A percentile compares a stretch with the other conserved stretches of the same genome.
Evolutionary conservation across 1,140 invertebrate species (phyloP).

Genomic region (Drosophila kanapiae): DNA sequence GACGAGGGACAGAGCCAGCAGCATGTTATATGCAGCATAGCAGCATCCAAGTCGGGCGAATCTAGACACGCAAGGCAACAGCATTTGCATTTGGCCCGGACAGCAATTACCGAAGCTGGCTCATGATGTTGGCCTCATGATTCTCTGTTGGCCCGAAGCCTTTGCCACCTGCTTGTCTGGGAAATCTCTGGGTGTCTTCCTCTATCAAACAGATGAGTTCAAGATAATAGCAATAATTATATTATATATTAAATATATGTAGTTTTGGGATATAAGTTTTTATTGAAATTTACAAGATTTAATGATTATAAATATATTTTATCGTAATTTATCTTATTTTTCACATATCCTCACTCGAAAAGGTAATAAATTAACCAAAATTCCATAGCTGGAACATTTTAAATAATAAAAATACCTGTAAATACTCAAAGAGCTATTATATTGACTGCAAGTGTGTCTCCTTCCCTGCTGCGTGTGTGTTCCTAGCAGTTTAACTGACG

Average conservation of each 20-base stretch:
- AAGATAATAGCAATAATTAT: slow-evolving; percentile 7
- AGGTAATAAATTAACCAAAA: background rate
- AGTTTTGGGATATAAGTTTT: too few relatives aligned
- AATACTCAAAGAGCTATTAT: background rate
- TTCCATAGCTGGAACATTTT: rapidly evolving
- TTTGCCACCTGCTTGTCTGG: slow-evolving; percentile 81
- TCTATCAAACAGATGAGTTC: slow-evolving; percentile 5
- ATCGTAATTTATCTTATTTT: too few relatives aligned
- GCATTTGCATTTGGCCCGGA: slow-evolving; percentile 70
- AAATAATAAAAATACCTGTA: background rate
- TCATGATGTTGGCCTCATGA: slow-evolving; percentile 66
- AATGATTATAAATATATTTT: background rate
- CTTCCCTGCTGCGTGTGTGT: slow-evolving; percentile 69
- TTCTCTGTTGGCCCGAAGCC: slow-evolving; percentile 57
- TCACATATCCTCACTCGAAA: background rate
- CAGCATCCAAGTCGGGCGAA: slow-evolving; percentile 42
- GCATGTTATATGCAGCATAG: slow-evolving; percentile 38
- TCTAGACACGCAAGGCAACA: slow-evolving; percentile 55
- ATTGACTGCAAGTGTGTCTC: background rate
- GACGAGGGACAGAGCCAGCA: slow-evolving; percentile 3
- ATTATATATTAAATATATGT: background rate
- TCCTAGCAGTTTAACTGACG: slow-evolving; percentile 76
- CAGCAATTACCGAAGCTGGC: slow-evolving; percentile 74
- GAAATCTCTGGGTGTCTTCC: slow-evolving; percentile 55
- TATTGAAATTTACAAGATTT: background rate